These are phyloP conservation scores for Chaetodon trifascialis DNA, from an alignment of 2,113 vertebrate species.

Conservation along the genomic window DNA sequence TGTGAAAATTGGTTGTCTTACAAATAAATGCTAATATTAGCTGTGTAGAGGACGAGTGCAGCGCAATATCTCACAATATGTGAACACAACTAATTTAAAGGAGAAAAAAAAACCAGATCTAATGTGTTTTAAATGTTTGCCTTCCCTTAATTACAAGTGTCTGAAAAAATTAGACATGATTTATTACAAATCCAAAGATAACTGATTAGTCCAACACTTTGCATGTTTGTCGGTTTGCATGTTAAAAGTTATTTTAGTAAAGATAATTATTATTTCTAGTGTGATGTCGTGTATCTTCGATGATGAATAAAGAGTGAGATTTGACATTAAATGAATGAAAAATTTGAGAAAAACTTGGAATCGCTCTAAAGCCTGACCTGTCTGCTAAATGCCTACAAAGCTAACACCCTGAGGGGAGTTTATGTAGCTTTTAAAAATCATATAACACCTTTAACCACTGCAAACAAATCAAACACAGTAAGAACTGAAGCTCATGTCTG, in stretches of 20 bases:
- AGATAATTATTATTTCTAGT: background rate
- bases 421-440: slow-evolving; percentile 11
- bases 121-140: background rate
- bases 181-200: background rate
- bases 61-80: background rate
- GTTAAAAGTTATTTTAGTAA: background rate
- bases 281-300: background rate
- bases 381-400: background rate
- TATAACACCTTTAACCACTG: slow-evolving; percentile 31
- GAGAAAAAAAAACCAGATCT: background rate
- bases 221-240: background rate
- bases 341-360: background rate
- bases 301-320: background rate
- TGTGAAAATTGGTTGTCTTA: background rate
- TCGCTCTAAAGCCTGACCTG: background rate
- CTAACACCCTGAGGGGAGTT: slow-evolving; percentile 15
- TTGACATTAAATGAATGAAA: background rate
- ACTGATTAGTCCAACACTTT: background rate
- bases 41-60: background rate
- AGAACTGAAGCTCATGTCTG: slow-evolving; percentile 31
- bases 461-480: slow-evolving; percentile 25
- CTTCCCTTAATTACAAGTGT: background rate
- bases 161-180: background rate
- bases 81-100: background rate
- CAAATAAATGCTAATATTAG: background rate